A percentile compares a stretch with the other conserved stretches of the same genome.
Conservation (phyloP, 2,797 vertebrate species). For the Lagorchestes hirsutus region DNA sequence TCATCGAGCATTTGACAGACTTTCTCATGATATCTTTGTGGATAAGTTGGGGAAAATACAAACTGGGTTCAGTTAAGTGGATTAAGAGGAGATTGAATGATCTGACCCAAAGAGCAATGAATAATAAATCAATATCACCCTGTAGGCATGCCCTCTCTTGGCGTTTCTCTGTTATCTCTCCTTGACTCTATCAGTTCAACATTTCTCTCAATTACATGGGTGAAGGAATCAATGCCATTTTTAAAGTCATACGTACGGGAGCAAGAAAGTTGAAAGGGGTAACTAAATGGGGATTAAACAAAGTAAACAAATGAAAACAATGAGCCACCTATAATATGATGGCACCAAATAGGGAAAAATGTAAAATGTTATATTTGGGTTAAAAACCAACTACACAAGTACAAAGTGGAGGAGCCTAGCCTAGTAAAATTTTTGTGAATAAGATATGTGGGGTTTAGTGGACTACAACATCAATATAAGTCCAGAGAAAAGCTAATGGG, state of each 20-base stretch:
- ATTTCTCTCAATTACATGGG: not conserved
- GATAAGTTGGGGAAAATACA: not conserved
- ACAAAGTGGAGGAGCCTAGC: not conserved
- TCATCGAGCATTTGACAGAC: not conserved
- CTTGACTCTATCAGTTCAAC: not conserved
- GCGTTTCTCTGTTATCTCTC: not conserved
- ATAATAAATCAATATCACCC: not conserved
- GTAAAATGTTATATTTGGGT: not conserved
- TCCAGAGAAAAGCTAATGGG: not conserved
- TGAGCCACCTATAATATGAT: not conserved
- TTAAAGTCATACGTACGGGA: not conserved
- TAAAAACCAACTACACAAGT: not conserved
- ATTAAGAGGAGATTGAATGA: not conserved
- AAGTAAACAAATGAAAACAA: not conserved
- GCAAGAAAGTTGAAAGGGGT: not conserved
- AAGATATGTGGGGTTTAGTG: not conserved
- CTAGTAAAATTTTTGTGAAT: not conserved
- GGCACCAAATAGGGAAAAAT: not conserved
- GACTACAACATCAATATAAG: not conserved
- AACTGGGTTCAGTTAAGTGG: not conserved
- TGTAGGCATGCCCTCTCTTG: not conserved
- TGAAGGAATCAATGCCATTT: not conserved
- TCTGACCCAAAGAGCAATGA: not conserved
- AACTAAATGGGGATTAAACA: not conserved
- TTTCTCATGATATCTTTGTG: not conserved